Base-by-base conservation (phyloP, 2,888 invertebrate genomes). In the Erebia aethiops region DNA sequence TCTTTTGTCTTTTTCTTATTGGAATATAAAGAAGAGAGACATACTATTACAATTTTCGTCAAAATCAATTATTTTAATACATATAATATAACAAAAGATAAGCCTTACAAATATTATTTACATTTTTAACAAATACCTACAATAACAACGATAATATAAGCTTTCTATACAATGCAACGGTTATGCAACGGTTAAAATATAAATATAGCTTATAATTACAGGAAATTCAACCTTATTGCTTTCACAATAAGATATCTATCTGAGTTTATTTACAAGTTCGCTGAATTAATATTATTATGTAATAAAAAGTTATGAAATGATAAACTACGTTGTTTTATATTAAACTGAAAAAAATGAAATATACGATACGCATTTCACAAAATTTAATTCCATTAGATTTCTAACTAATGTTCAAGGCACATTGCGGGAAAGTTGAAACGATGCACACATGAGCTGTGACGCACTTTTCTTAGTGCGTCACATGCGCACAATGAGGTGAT, bases 101-200 rank as follows among this genome's bases (percentile, higher is more conserved):
- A 66, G 56, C 9, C 52, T 60, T 74, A 73, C 52, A 66, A 4
- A 62, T 69, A 72, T 58, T 76, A 71, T 73, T 71, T 75, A 76
- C 72, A 75, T 68, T 43, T 61, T 18, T 68, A 70, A 73, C 71
- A 73, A 69, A 52, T 71, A 65, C 54, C 35, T 35, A 35, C 35
- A 35, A 35, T 35, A 69, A 52, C 72, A 75, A 73, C 75, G 69
- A 60, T 43, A 64, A 66, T 74, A 72, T 14, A 72, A 70, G 71
- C 70, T 72, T 70, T 71, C 61, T 72, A 71, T 65, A 70, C 70
- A 72, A 56, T 2, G 16, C 14, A 60, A 52, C 21, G 13, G 21
- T 56, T 49, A 62, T 21, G 16, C 14, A 60, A 52, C 56, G 13
- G 26, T 57, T 62, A 62, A 49, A 62, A 62, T 49, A 49, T 21